Conservation (phyloP, 2,888 invertebrate species). For the Seira sanloemensis region DNA sequence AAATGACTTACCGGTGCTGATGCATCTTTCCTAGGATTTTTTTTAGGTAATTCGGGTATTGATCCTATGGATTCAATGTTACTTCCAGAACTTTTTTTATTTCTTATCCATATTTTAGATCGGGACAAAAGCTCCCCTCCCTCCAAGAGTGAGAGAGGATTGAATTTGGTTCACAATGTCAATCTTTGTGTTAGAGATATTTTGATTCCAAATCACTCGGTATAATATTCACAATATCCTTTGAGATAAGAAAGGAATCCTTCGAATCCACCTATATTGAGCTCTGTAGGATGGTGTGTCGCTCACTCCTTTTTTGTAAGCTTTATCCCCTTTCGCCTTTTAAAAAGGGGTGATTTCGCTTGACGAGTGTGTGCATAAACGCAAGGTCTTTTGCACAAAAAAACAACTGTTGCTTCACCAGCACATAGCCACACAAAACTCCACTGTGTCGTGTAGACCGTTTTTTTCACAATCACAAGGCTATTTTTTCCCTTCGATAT, state of each 20-base stretch:
- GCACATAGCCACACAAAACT: conserved; percentile 1
- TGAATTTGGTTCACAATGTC: neutral
- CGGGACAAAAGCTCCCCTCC: neutral
- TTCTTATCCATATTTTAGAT: neutral
- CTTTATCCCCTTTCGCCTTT: conserved; percentile 19
- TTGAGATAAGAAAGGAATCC: neutral
- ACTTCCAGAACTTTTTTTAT: neutral
- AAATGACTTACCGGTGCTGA: conserved; percentile 20
- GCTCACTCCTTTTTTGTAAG: conserved; percentile 11
- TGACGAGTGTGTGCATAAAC: conserved; percentile 35
- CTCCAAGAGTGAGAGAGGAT: neutral
- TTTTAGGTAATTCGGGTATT: neutral
- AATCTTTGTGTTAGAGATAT: neutral
- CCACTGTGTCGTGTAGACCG: conserved; percentile 21
- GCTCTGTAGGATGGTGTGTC: neutral
- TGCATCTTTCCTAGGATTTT: neutral
- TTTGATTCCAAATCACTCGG: neutral
- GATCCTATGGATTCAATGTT: neutral
- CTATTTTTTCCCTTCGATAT: conserved; percentile 11
- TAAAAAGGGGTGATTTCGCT: conserved; percentile 6
- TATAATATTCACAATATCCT: neutral
- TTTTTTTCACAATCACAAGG: conserved; percentile 35
- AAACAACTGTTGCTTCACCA: conserved; percentile 61
- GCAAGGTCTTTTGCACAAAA: conserved; percentile 59
- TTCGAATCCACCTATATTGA: neutral